These are phyloP conservation scores for Cladorhizidae sp. DNA, from an alignment of 37 sponge, comb jelly and placozoan genomes.

Conservation along the genomic window DNA sequence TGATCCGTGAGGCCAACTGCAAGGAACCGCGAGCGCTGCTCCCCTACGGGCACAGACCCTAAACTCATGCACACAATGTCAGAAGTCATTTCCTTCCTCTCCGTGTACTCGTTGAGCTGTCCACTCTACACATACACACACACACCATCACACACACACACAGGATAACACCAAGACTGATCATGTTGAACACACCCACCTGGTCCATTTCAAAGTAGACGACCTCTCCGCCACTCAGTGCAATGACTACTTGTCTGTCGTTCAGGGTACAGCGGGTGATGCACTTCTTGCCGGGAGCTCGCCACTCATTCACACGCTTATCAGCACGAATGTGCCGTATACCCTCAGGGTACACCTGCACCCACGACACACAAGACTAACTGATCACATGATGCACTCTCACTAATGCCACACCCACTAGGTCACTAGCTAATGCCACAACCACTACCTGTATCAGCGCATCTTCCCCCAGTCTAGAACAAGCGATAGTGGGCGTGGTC, in stretches of 20 bases:
- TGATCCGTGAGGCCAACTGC: constrained; percentile 97
- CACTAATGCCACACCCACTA: background rate
- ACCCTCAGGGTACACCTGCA: constrained; percentile 94
- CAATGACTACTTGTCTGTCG: constrained; percentile 95
- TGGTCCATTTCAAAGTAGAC: constrained; percentile 99
- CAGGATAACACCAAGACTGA: background rate
- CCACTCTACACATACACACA: constrained; percentile 61
- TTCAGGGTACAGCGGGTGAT: constrained; percentile 94
- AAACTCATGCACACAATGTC: constrained; percentile 96
- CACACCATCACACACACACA: background rate
- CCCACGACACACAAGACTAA: background rate
- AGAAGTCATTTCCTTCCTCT: constrained; percentile 89
- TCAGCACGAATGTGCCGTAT: constrained; percentile 96
- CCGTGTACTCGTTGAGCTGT: constrained; percentile 99
- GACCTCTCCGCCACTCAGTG: constrained; percentile 93
- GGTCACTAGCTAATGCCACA: background rate
- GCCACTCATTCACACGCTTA: constrained; percentile 97
- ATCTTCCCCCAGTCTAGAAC: constrained; percentile 93
- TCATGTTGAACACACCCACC: constrained; percentile 21
- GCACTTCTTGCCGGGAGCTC: constrained; percentile 84
- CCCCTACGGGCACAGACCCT: constrained; percentile 91
- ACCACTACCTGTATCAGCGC: constrained; percentile 94
- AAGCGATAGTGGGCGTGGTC: constrained; percentile 94
- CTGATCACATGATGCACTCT: background rate
- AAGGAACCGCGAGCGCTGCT: constrained; percentile 93